A percentile compares a stretch with the other conserved stretches of the same genome.
Evolutionary conservation across 2,888 invertebrate species (phyloP).

Genomic region (Lapara coniferarum): DNA sequence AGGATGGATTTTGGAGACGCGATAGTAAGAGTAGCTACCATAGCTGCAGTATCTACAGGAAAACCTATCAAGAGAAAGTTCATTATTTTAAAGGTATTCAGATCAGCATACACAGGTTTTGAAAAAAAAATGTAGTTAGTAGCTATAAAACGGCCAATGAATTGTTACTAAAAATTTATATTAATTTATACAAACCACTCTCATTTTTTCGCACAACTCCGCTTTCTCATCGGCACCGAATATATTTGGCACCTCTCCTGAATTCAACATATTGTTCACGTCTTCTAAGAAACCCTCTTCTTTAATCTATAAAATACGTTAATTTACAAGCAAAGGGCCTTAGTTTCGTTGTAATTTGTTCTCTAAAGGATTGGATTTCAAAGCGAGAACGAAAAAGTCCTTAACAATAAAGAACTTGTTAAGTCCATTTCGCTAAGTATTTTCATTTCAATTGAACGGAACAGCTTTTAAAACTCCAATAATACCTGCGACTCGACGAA

Average conservation of each 20-base stretch:
- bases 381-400: background rate
- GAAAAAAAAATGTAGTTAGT: no score
- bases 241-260: slow-evolving; percentile 96
- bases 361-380: background rate
- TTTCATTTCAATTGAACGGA: background rate
- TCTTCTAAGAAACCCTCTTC: slow-evolving; percentile 97
- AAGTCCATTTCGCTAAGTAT: background rate
- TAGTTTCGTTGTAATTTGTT: background rate
- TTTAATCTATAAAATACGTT: slow-evolving; percentile 84
- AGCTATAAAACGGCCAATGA: no score
- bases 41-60: no score
- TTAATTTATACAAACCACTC: slow-evolving; percentile 70
- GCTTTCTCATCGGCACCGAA: slow-evolving; percentile 93
- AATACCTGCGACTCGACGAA: slow-evolving; percentile 94
- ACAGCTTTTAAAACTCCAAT: background rate
- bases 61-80: no score
- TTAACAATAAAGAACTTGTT: background rate
- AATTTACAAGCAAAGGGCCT: background rate
- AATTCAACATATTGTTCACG: slow-evolving; percentile 95
- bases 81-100: no score
- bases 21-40: no score
- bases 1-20: no score
- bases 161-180: no score
- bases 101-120: no score
- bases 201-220: slow-evolving; percentile 97